These are phyloP conservation scores for Coregonus clupeaformis DNA, from an alignment of 2,113 vertebrate species.

Conservation along the genomic window DNA sequence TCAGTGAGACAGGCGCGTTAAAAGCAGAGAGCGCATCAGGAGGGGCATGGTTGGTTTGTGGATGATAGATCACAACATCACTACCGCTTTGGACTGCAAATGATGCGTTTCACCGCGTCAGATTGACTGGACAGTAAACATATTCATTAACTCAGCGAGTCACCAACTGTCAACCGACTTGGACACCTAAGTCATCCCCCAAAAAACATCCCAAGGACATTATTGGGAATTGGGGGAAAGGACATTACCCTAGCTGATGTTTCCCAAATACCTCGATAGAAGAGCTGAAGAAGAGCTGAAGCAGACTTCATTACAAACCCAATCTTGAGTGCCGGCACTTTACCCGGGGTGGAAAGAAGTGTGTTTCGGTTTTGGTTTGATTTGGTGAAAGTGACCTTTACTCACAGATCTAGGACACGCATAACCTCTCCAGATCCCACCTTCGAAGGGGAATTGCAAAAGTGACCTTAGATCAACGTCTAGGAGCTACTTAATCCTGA, in stretches of 20 bases:
- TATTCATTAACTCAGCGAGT: neutral
- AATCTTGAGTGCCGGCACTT: neutral
- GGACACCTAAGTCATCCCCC: neutral
- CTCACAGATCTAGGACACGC: too few species aligned
- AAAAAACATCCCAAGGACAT: neutral
- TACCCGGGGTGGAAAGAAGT: neutral
- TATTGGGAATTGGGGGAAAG: neutral
- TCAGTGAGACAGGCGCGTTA: constrained; percentile 73
- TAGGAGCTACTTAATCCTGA: neutral
- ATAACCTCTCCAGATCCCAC: constrained; percentile 3
- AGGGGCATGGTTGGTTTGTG: constrained; percentile 62
- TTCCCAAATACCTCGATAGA: neutral
- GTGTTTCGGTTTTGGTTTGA: neutral
- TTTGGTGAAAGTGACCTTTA: neutral
- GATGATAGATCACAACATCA: constrained; percentile 28
- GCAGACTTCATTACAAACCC: too few species aligned
- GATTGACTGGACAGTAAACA: neutral
- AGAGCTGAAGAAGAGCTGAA: neutral
- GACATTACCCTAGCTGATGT: neutral
- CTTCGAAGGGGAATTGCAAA: neutral
- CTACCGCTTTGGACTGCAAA: constrained; percentile 43
- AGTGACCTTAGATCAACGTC: neutral
- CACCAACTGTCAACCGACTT: neutral
- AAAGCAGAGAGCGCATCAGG: constrained; percentile 68
- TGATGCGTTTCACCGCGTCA: constrained; percentile 43